phyloP scores from a whole-genome alignment of 2,113 vertebrate genomes.

The Enhydra lutris region DNA sequence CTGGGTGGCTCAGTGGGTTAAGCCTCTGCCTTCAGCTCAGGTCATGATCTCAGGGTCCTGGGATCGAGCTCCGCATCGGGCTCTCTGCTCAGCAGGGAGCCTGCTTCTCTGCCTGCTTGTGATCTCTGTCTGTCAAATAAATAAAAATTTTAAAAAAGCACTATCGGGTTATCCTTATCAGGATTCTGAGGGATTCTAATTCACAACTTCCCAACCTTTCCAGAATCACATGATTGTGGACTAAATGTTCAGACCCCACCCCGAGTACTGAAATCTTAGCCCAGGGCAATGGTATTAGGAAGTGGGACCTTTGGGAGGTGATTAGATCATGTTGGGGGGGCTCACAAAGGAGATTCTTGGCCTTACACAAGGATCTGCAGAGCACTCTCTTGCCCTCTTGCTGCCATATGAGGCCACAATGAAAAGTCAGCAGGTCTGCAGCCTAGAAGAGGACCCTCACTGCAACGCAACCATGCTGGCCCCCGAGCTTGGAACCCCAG shows the following conservation, averaged over 20 bases:
- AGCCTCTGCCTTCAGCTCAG: no score
- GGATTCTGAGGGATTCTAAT: neutral
- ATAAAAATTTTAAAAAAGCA: neutral
- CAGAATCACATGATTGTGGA: neutral
- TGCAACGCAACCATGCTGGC: neutral
- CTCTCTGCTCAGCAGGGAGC: no score
- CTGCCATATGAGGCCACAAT: neutral
- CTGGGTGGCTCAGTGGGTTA: no score
- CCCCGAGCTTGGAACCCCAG: neutral
- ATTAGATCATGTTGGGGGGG: neutral
- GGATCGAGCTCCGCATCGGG: fast-evolving
- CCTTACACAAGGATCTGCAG: neutral
- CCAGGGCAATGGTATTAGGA: neutral
- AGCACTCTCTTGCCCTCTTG: neutral
- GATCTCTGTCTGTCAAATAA: no score
- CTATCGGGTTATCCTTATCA: neutral
- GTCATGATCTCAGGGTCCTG: no score
- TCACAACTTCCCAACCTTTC: neutral
- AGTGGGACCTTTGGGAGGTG: neutral
- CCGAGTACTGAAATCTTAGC: neutral
- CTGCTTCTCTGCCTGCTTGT: no score
- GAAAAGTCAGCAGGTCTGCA: neutral
- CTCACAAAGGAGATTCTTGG: neutral
- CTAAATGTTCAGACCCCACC: neutral
- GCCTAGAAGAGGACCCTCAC: neutral